Evolutionary conservation across 2,113 vertebrate species (phyloP), one percentile per base, ranked within the genome.

Genomic region (Crypturellus undulatus): DNA sequence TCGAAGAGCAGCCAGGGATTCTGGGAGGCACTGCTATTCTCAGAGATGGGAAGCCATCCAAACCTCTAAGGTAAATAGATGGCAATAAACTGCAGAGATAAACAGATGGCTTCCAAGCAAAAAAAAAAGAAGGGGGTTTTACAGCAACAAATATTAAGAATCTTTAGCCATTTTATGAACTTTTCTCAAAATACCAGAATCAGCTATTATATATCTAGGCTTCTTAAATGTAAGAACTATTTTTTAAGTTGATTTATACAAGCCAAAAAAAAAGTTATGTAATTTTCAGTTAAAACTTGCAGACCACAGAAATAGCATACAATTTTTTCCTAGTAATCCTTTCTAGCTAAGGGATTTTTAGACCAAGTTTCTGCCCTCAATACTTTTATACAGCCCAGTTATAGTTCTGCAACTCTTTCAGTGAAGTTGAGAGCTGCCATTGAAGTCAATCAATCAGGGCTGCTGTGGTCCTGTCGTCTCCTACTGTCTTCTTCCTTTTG

Each of bases 211-310:
- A 69, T 40, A 49, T 69, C 76, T 58, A 22, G 91, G 22, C 19
- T 87, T 76, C 94, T 93, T 62, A 82, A 79, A 93, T 79, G 79
- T 91, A 81, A 96, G 87, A 96, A 82, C 52, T 89, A 7, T 51
- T 89, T 91, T 73, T 43, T 24, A 89, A 72, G 43, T 83, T 91
- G 63, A 83, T 91, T 85, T 90, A 79, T 42, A 73, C 40, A 82
- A 87, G 79, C 28, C 36, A 91, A 91, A 94, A 89, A 94, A 89
- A 17, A 79, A 87, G 63, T 83, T 83, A 70, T 32, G 68, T 26
- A 87, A 90, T 79, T 90, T 95, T 96, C 34, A 81, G 65, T 92
- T 85, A 87, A 83, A 95, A 90, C 8, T 72, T 94, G 43, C 71
- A 96, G 81, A 84, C 75, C 63, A 62, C 59, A 84, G 68, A 90